phyloP scores from a whole-genome alignment of 2,888 invertebrate genomes.

The Agriopis aurantiaria region DNA sequence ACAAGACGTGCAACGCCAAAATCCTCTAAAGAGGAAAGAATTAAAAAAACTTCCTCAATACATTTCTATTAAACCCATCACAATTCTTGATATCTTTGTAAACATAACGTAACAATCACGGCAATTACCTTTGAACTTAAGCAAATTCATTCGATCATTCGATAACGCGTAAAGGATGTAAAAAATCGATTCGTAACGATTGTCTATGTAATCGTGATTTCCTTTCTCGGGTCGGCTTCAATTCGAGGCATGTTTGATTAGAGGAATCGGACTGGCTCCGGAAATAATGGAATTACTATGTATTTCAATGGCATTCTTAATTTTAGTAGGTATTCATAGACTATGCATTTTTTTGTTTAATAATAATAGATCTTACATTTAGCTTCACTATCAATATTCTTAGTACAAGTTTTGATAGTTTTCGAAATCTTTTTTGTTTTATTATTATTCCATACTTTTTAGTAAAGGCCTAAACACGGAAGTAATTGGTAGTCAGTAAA shows the following conservation, averaged over 20 bases:
- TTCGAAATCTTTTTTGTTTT: too few relatives aligned
- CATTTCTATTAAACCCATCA: conserved; percentile 1
- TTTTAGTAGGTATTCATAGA: neutral
- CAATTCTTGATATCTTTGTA: conserved; percentile 24
- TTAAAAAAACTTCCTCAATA: too few relatives aligned
- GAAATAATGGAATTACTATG: conserved; percentile 24
- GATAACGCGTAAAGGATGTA: conserved; percentile 57
- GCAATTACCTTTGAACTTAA: conserved; percentile 57
- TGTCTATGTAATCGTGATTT: conserved; percentile 68
- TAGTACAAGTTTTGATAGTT: too few relatives aligned
- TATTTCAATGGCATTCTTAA: conserved; percentile 1
- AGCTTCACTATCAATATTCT: neutral
- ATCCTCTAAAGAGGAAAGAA: too few relatives aligned
- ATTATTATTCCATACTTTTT: too few relatives aligned
- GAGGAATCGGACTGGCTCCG: conserved; percentile 47
- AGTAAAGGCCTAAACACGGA: too few relatives aligned
- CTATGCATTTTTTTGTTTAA: neutral
- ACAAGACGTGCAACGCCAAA: too few relatives aligned
- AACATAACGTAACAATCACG: conserved; percentile 52
- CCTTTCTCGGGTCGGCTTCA: conserved; percentile 58
- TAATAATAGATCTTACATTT: neutral
- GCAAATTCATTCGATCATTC: conserved; percentile 47
- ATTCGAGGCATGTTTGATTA: conserved; percentile 57
- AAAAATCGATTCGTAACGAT: conserved; percentile 65
- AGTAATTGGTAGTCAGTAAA: too few relatives aligned